Conservation (phyloP, 35 echinoderm and acorn worm genomes). For the Acanthaster planci region DNA sequence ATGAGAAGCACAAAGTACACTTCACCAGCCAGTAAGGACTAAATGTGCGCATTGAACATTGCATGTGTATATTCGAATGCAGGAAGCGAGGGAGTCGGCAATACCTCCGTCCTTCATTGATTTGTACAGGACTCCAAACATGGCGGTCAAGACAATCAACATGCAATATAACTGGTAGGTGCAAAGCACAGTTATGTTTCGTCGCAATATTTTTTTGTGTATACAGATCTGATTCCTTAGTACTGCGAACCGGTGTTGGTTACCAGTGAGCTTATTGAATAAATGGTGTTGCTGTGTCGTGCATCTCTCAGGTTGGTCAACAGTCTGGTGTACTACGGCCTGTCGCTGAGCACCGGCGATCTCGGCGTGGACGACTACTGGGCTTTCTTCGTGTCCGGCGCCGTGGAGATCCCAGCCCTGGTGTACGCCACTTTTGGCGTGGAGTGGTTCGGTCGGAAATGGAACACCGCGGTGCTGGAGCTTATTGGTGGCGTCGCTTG, state of each 20-base stretch:
- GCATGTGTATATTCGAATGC: not conserved
- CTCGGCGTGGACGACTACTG: slow-evolving; percentile 65
- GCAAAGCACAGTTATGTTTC: no score
- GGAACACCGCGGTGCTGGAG: slow-evolving; percentile 26
- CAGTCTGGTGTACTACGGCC: slow-evolving; percentile 73
- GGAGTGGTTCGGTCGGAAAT: slow-evolving; percentile 52
- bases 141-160: slow-evolving; percentile 5
- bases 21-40: no score
- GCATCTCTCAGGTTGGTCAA: slow-evolving; percentile 56
- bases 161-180: not conserved
- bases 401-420: slow-evolving; percentile 74
- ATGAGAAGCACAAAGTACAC: no score
- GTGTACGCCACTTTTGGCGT: slow-evolving; percentile 40
- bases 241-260: no score
- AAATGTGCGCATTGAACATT: no score
- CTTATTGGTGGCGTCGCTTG: slow-evolving; percentile 57
- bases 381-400: slow-evolving; percentile 65
- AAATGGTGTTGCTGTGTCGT: not conserved
- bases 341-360: slow-evolving; percentile 61
- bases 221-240: no score
- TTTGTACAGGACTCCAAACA: not conserved
- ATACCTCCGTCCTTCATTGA: not conserved
- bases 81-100: not conserved
- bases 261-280: no score
- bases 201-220: no score